phyloP scores from a whole-genome alignment of 2,797 vertebrate genomes.

The Harpagifer antarcticus region DNA sequence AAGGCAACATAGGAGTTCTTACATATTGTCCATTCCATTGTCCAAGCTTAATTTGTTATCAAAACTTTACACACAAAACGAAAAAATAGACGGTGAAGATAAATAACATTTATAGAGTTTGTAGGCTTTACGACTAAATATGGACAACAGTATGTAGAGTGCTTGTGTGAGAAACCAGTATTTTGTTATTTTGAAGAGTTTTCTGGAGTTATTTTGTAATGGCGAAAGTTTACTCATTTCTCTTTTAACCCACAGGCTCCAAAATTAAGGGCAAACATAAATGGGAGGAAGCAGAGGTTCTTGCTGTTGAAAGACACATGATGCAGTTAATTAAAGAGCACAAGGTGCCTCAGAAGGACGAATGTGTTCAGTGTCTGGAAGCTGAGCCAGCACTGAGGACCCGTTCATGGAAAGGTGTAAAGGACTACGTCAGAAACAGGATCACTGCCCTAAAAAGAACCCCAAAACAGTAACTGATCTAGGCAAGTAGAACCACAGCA shows the following conservation, averaged over 20 bases:
- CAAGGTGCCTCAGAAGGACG: slow-evolving; percentile 71
- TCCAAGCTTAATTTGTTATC: neutral
- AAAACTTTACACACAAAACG: neutral
- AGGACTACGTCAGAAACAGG: slow-evolving; percentile 75
- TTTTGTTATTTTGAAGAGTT: neutral
- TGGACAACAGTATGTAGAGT: neutral
- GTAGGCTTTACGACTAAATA: neutral
- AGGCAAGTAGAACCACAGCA: neutral
- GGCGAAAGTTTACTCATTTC: neutral
- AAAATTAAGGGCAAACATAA: slow-evolving; percentile 40
- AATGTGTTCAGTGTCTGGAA: slow-evolving; percentile 70
- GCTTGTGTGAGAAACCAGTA: neutral
- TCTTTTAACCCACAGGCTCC: slow-evolving; percentile 20
- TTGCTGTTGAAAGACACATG: slow-evolving; percentile 71
- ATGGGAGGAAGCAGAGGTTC: slow-evolving; percentile 62
- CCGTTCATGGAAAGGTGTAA: slow-evolving; percentile 71
- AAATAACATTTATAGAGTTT: neutral
- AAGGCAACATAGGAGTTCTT: neutral
- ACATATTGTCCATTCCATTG: neutral
- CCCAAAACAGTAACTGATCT: neutral
- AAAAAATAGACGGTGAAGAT: neutral
- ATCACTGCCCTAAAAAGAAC: slow-evolving; percentile 66
- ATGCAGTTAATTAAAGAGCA: slow-evolving; percentile 62
- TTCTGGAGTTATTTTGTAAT: neutral
- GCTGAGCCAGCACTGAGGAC: slow-evolving; percentile 60